A percentile compares a stretch with the other conserved stretches of the same genome.
Conservation (phyloP, 2,113 vertebrate genomes). For the Ovis aries region DNA sequence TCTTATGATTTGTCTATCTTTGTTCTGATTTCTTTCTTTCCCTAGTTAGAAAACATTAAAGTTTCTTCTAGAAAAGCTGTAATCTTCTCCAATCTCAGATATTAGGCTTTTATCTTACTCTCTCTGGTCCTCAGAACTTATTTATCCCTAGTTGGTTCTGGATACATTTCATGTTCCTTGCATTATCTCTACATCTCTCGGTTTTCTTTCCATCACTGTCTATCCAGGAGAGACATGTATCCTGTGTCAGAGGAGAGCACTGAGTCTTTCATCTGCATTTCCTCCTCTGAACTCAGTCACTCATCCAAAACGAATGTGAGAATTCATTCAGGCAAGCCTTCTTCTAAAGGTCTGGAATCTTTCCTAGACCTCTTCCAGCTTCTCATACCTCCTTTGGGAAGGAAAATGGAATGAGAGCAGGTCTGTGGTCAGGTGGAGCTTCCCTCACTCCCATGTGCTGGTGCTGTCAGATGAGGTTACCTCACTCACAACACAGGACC, state of each 20-base stretch:
- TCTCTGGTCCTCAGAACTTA: background rate
- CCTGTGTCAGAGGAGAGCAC: background rate
- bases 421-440: background rate
- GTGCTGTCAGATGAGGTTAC: background rate
- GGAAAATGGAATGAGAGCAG: background rate
- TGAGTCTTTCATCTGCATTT: background rate
- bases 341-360: background rate
- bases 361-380: background rate
- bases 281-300: background rate
- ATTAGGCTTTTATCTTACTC: background rate
- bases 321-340: background rate
- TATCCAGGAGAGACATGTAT: background rate
- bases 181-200: background rate
- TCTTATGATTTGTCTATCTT: background rate
- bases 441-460: background rate
- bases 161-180: background rate
- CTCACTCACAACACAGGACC: background rate
- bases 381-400: background rate
- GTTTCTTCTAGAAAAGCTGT: background rate
- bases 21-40: background rate
- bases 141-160: background rate
- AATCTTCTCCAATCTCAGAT: background rate
- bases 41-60: background rate
- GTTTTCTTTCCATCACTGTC: background rate
- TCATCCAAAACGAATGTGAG: background rate